Evolutionary conservation across 1,140 invertebrate species (phyloP), one percentile per base, ranked within the genome.

Genomic region (Helicoverpa armigera): DNA sequence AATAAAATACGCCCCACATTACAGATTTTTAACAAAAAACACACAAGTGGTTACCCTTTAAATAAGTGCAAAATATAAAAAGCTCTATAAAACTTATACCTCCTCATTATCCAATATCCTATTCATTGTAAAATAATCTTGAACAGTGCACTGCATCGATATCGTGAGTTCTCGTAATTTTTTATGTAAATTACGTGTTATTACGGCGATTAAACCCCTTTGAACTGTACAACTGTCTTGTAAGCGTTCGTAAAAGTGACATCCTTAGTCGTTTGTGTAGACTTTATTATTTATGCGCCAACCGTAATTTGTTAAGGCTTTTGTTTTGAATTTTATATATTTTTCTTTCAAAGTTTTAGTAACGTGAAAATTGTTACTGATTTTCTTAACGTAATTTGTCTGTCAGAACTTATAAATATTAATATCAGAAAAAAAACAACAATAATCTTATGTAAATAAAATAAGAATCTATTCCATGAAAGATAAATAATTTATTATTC

Each of bases 101-200:
- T n/a, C n/a, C n/a, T n/a, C n/a, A n/a, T 35, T 35, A 35, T 35
- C 35, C 35, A 35, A 35, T 35, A 35, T 35, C 7, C 35, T 35
- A 35, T 35, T 35, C 35, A 35, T 35, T 35, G 35, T 35, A n/a
- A 56, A 56, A 16, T 58, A 16, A 58, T 18, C 2, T 58, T 10
- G 9, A 14, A n/a, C 54, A 58, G 54, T 58, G 18, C 54, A 58
- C 14, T 58, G 9, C 13, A 5, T 50, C 43, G n/a, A 18, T 67
- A 16, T 11, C n/a, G n/a, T 13, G 43, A n/a, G 23, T 60, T 50
- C 35, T 18, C 63, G 18, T 50, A 35, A 67, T 67, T 67, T 67
- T 67, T 50, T 67, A 67, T 50, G 63, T 50, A 67, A 67, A 67
- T 67, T 18, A 50, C 63, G n/a, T 67, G 63, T 67, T n/a, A 50